These are phyloP conservation scores for Mormyrus lacerda DNA, from an alignment of 2,113 vertebrate species.

Conservation along the genomic window DNA sequence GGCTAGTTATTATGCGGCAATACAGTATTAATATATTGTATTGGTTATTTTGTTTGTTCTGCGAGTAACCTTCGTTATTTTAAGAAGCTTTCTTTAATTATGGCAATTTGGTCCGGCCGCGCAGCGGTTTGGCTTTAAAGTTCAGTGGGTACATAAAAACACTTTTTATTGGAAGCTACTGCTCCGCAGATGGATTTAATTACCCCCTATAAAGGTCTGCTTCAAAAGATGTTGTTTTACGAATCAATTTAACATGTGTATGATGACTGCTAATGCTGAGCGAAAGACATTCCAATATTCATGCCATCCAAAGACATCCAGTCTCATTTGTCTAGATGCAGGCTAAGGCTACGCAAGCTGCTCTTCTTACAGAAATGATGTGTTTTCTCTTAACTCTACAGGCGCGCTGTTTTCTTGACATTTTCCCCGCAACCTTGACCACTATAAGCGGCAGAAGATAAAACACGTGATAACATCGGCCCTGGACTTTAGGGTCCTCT, in stretches of 20 bases:
- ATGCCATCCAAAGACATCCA: not conserved
- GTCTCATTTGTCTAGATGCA: not conserved
- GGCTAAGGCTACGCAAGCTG: not conserved
- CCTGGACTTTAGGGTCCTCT: not conserved
- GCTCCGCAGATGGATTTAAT: not conserved
- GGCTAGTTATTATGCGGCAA: not conserved
- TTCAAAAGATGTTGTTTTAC: not conserved
- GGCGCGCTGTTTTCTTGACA: not conserved
- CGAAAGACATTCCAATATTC: not conserved
- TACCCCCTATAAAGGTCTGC: not conserved
- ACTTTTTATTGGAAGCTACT: conserved; percentile 5
- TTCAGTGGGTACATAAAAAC: conserved; percentile 3
- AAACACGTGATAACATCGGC: not conserved
- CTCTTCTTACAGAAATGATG: not conserved
- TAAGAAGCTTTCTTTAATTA: not conserved
- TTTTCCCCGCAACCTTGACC: not conserved
- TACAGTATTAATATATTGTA: not conserved
- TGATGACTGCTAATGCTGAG: not conserved
- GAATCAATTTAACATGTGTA: not conserved
- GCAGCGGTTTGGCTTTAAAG: conserved; percentile 1
- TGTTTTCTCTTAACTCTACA: not conserved
- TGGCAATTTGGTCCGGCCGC: not conserved
- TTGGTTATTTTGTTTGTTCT: not conserved
- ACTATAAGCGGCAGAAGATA: not conserved
- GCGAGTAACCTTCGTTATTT: not conserved